Percentiles rank a stretch among this genome's conserved stretches.
phyloP scores from a whole-genome alignment of 2,797 vertebrate genomes.

The Smutsia temminckii region DNA sequence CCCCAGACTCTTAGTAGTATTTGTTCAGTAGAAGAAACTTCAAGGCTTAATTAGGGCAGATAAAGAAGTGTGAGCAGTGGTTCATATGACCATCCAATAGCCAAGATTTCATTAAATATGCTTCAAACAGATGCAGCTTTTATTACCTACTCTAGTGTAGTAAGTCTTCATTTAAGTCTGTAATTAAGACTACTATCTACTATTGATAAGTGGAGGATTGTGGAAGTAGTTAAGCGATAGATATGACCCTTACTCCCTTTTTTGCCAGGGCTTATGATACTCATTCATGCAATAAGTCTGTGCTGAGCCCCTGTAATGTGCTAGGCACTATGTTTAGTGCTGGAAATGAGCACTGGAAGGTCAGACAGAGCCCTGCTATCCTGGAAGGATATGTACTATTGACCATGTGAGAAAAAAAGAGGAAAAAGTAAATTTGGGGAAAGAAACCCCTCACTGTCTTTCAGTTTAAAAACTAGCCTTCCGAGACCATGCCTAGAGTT shows the following conservation, averaged over 20 bases:
- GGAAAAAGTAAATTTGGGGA: conserved; percentile 25
- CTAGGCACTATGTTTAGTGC: background rate
- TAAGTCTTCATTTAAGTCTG: background rate
- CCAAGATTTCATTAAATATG: conserved; percentile 1
- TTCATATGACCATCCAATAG: background rate
- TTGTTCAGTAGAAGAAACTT: background rate
- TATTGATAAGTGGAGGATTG: background rate
- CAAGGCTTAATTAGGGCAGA: conserved; percentile 7
- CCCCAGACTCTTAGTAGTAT: background rate
- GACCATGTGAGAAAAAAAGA: background rate
- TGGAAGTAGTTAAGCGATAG: background rate
- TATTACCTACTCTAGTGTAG: background rate
- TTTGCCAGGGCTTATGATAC: background rate
- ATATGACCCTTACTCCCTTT: background rate
- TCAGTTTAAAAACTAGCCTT: background rate
- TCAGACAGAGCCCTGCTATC: background rate
- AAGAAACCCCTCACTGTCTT: background rate
- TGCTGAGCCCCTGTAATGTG: background rate
- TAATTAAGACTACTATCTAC: background rate
- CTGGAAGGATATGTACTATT: background rate
- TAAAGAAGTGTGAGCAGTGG: background rate
- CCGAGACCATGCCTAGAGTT: background rate
- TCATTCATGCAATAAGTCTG: background rate
- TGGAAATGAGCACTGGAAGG: background rate
- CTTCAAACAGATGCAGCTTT: background rate